Conservation (phyloP, 1,140 invertebrate genomes). For the Lepidurus packardi region DNA sequence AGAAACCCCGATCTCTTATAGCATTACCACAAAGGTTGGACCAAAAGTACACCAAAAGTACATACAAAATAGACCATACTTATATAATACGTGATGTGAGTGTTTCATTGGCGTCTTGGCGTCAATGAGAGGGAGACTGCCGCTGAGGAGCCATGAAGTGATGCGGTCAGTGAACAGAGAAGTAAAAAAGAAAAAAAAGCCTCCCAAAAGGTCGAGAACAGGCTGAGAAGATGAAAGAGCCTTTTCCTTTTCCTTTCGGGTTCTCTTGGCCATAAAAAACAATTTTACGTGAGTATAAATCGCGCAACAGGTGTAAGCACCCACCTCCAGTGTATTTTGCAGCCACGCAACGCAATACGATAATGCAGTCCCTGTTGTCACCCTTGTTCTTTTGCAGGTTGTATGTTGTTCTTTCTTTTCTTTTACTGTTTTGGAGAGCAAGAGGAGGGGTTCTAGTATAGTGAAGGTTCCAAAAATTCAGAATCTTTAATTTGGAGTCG, state of each 20-base stretch:
- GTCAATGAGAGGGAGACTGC: too few species aligned
- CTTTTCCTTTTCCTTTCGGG: background rate
- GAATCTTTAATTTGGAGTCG: background rate
- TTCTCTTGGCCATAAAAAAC: background rate
- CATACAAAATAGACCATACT: background rate
- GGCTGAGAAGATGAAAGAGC: background rate
- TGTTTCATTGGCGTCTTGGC: background rate
- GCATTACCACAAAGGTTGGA: background rate
- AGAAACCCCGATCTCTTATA: background rate
- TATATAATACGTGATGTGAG: background rate
- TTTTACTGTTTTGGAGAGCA: too few species aligned
- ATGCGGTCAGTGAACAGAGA: background rate
- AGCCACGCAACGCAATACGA: too few species aligned
- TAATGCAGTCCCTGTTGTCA: too few species aligned
- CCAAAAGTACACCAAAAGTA: background rate
- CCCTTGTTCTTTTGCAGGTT: too few species aligned
- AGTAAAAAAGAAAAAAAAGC: background rate
- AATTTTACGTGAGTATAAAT: background rate
- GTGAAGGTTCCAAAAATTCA: background rate
- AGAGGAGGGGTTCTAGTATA: too few species aligned
- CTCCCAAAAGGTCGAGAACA: background rate
- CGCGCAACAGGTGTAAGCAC: background rate
- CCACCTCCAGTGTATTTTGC: too few species aligned
- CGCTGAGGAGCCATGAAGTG: too few species aligned
- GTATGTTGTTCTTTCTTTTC: too few species aligned